Conservation (phyloP, 2,888 invertebrate genomes). For the Holacanthella duospinosa region DNA sequence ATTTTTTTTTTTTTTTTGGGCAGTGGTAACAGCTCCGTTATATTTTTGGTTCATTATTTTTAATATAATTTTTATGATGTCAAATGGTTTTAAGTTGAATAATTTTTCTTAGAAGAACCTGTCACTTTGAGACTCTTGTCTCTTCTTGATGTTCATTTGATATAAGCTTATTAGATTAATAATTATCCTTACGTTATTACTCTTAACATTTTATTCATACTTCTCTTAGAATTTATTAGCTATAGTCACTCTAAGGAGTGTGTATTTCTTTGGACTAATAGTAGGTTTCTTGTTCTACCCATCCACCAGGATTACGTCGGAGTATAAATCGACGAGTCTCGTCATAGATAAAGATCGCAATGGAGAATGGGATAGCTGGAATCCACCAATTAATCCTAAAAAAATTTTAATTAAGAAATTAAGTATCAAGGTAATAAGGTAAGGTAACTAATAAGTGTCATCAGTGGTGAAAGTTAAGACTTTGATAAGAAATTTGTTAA, state of each 20-base stretch:
- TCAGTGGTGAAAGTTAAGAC: not conserved
- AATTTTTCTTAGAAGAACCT: too few species aligned
- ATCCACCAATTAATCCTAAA: constrained; percentile 96
- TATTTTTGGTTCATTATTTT: too few species aligned
- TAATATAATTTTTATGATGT: too few species aligned
- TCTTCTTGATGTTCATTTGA: not conserved
- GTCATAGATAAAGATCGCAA: constrained; percentile 97
- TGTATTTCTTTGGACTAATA: constrained; percentile 52
- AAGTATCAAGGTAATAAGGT: not conserved
- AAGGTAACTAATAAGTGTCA: not conserved
- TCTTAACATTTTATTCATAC: constrained; percentile 1
- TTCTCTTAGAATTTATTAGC: constrained; percentile 27
- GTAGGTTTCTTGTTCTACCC: constrained; percentile 98
- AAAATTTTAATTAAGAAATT: constrained; percentile 32
- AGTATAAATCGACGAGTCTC: constrained; percentile 95
- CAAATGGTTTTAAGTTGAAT: too few species aligned
- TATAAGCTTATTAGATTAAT: not conserved
- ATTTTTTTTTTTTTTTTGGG: too few species aligned
- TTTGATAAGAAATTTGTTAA: not conserved
- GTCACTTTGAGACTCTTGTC: not conserved
- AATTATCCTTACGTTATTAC: constrained; percentile 1
- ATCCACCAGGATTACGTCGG: constrained; percentile 94
- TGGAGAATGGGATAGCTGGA: constrained; percentile 93
- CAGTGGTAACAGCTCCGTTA: too few species aligned
- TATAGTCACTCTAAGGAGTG: constrained; percentile 37